phyloP scores from a whole-genome alignment of 1,140 invertebrate genomes.

The Pseudomyrmex flavicornis region DNA sequence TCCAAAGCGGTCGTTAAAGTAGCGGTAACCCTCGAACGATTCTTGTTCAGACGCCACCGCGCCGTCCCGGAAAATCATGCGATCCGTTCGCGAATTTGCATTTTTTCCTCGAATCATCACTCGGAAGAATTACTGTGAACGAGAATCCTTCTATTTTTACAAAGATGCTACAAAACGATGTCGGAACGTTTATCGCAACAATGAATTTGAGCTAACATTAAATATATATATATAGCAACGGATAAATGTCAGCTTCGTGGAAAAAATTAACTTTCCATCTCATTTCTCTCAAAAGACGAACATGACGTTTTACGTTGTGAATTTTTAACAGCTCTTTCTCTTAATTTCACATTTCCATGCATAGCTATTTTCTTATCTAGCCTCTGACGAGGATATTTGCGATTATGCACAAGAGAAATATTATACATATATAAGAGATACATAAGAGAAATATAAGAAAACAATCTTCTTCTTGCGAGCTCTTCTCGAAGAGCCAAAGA shows the following conservation, averaged over 20 bases:
- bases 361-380: slow-evolving; percentile 7
- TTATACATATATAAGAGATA: too few species aligned
- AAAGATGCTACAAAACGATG: background rate
- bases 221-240: too few species aligned
- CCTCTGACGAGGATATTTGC: too few species aligned
- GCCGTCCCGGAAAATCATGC: slow-evolving; percentile 26
- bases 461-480: background rate
- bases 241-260: background rate
- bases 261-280: background rate
- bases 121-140: background rate
- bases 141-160: background rate
- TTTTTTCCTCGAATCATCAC: slow-evolving; percentile 12
- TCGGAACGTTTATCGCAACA: background rate
- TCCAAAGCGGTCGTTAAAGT: slow-evolving; percentile 59
- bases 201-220: background rate
- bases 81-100: slow-evolving; percentile 29
- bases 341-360: slow-evolving; percentile 27
- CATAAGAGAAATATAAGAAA: background rate
- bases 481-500: too few species aligned
- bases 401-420: too few species aligned
- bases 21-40: slow-evolving; percentile 51
- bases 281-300: slow-evolving; percentile 1
- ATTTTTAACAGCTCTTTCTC: slow-evolving; percentile 29
- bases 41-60: background rate
- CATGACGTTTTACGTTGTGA: slow-evolving; percentile 18